phyloP scores from a whole-genome alignment of 2,113 vertebrate genomes.

The Triplophysa siluroides region DNA sequence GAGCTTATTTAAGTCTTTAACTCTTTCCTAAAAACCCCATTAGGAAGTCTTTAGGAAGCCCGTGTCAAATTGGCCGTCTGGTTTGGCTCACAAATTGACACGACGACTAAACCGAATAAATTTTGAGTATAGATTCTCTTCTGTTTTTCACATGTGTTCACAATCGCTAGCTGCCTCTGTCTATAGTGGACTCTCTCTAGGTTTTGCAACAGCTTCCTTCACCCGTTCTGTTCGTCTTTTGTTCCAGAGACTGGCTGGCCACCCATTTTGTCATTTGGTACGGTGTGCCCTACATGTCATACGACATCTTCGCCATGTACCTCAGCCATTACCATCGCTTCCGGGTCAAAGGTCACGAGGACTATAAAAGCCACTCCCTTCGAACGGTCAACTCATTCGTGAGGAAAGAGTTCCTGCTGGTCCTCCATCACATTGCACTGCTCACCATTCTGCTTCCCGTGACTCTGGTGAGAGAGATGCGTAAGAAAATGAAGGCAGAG shows the following conservation, averaged over 20 bases:
- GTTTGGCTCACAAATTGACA: too few relatives aligned
- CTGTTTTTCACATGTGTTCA: background rate
- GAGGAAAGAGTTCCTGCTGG: conserved; percentile 86
- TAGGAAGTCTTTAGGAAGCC: too few relatives aligned
- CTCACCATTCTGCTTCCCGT: conserved; percentile 87
- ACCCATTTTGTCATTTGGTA: conserved; percentile 87
- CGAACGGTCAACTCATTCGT: conserved; percentile 81
- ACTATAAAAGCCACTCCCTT: conserved; percentile 77
- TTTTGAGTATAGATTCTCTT: too few relatives aligned
- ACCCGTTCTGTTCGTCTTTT: conserved; percentile 5
- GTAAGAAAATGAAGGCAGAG: background rate
- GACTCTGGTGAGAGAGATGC: conserved; percentile 79
- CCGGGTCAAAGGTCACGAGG: conserved; percentile 71
- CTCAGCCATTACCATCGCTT: conserved; percentile 91
- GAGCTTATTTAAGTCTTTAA: too few relatives aligned
- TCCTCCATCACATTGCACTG: conserved; percentile 90
- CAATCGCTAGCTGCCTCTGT: background rate
- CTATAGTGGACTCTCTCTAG: background rate
- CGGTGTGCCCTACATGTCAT: conserved; percentile 93
- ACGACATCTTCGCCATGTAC: conserved; percentile 94
- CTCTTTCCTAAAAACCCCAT: too few relatives aligned
- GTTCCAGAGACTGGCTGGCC: conserved; percentile 89
- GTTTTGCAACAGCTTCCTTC: background rate
- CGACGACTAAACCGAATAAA: too few relatives aligned
- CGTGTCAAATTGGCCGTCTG: too few relatives aligned